A percentile compares a stretch with the other conserved stretches of the same genome.
These are phyloP conservation scores for Percopsis transmontana DNA, from an alignment of 2,113 vertebrate species.

Conservation along the genomic window DNA sequence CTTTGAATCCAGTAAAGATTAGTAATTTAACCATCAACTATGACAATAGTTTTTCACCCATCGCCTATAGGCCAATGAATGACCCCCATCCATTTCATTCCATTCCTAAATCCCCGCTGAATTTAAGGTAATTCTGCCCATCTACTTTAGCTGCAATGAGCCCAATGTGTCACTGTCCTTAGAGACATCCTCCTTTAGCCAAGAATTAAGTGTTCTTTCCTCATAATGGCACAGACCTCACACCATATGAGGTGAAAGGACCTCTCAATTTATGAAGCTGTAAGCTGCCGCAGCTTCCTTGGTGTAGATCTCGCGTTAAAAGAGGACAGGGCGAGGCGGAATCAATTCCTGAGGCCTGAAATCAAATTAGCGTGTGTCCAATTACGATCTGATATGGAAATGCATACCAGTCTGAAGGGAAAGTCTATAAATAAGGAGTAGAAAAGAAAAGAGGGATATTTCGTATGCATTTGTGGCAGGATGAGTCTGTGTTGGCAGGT, in stretches of 20 bases:
- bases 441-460: constrained; percentile 23
- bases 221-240: constrained; percentile 19
- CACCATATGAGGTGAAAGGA: background rate
- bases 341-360: constrained; percentile 35
- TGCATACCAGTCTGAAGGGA: constrained; percentile 19
- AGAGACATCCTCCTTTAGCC: constrained; percentile 19
- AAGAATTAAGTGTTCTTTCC: constrained; percentile 9
- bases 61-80: background rate
- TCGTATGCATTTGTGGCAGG: background rate
- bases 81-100: background rate
- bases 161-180: background rate
- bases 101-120: background rate
- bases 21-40: constrained; percentile 30
- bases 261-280: constrained; percentile 11
- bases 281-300: constrained; percentile 21
- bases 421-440: constrained; percentile 4
- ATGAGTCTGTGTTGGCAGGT: background rate
- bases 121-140: constrained; percentile 16
- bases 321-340: constrained; percentile 19
- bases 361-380: constrained; percentile 53
- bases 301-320: constrained; percentile 2
- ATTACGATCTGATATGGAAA: constrained; percentile 38
- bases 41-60: constrained; percentile 18
- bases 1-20: constrained; percentile 34
- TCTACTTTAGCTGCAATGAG: constrained; percentile 7